Evolutionary conservation across 1,140 invertebrate species (phyloP), one percentile per base, ranked within the genome.

Genomic region (Anastatus disparis): DNA sequence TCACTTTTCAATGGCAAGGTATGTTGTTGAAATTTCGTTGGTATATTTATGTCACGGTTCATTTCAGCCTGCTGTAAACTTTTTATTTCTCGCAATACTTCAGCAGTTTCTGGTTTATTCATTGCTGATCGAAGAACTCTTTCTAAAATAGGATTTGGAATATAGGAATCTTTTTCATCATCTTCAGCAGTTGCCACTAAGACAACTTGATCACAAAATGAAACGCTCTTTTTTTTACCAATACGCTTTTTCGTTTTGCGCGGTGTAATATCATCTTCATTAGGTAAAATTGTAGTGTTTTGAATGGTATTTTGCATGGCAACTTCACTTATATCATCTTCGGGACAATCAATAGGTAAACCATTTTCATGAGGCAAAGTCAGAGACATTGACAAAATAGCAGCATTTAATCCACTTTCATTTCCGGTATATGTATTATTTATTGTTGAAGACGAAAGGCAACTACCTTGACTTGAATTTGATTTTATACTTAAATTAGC

Each of bases 181-280:
- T 97, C 95, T 77, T 96, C 95, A 0, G 95, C 95, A 17, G 94
- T 95, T 3, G 95, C 94, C 15, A 97, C 95, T 31, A 97, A 85
- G 66, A 95, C 94, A 0, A 97, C 95, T 84, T 96, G 94, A 81
- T 97, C 95, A 77, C 95, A 96, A 82, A 97, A 97, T 0, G 95
- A 96, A 1, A 97, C 95, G 75, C 93, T 95, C 81, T 97, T 97
- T 87, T 97, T 97, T 79, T 95, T 95, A 0, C 85, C 86, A 27
- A 84, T 77, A 8, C 90, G 88, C 63, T 91, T 88, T 73, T 89
- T 87, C 1, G 79, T 77, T 46, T 83, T 85, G 46, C 76, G 78
- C 17, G 79, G 81, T 3, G 79, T 77, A 24, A 85, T 83, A 31
- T 85, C 84, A 1, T 85, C 83, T 48, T 85, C 84, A 53, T 70